Evolutionary conservation across 2,113 vertebrate species (phyloP).

Genomic region (Potamarius usumacintae): DNA sequence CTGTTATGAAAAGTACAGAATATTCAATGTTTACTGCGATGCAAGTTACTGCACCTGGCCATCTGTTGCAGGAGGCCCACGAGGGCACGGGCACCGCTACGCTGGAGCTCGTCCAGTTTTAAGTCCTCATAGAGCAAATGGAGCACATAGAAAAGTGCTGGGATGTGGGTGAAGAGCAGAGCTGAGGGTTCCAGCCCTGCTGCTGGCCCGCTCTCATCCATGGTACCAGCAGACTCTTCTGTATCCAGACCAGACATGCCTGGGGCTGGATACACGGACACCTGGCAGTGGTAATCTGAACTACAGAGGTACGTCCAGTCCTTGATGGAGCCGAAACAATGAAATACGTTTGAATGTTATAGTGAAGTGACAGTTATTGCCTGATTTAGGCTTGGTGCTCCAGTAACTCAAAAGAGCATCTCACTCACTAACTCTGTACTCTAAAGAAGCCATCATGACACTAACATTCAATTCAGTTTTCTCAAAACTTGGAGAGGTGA

Average conservation of each 20-base stretch:
- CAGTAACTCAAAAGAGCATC: neutral
- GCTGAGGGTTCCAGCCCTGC: slow-evolving; percentile 85
- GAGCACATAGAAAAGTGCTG: slow-evolving; percentile 90
- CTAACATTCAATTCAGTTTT: neutral
- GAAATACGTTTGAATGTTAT: neutral
- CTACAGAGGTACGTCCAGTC: slow-evolving; percentile 91
- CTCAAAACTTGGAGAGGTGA: neutral
- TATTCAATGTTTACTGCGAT: neutral
- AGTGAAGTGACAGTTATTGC: neutral
- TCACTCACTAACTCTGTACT: neutral
- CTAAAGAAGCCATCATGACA: neutral
- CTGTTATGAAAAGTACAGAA: neutral
- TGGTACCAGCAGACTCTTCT: slow-evolving; percentile 57
- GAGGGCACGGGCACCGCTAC: slow-evolving; percentile 82
- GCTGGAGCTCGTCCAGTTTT: slow-evolving; percentile 89
- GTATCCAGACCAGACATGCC: slow-evolving; percentile 73
- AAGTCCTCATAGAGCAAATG: slow-evolving; percentile 95
- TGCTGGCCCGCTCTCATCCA: slow-evolving; percentile 63
- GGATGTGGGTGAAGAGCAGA: slow-evolving; percentile 88
- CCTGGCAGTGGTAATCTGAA: slow-evolving; percentile 89
- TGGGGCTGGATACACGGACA: slow-evolving; percentile 75
- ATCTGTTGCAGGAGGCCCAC: slow-evolving; percentile 90
- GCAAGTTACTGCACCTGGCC: slow-evolving; percentile 78
- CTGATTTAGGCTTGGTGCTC: neutral
- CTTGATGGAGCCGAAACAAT: slow-evolving; percentile 61